Evolutionary conservation across 2,888 invertebrate species (phyloP).

Genomic region (Pseudococcus longispinus): DNA sequence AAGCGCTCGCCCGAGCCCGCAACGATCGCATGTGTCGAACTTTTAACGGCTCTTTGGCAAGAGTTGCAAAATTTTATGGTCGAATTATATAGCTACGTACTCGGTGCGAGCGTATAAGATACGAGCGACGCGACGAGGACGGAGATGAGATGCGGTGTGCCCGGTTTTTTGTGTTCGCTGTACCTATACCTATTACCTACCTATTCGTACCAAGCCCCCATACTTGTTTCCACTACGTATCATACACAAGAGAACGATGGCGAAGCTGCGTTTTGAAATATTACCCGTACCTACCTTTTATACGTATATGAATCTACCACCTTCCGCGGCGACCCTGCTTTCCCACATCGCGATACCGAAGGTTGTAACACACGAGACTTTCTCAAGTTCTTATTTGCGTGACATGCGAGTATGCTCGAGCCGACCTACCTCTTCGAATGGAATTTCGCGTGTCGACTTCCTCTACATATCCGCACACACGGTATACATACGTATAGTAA

Average conservation of each 20-base stretch:
- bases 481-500: no score
- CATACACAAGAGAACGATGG: background rate
- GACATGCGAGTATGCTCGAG: background rate
- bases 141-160: background rate
- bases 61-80: conserved; percentile 14
- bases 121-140: background rate
- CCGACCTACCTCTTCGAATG: background rate
- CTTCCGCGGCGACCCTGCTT: no score
- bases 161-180: background rate
- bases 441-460: background rate
- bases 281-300: background rate
- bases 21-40: background rate
- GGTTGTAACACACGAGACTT: background rate
- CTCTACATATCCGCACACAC: background rate
- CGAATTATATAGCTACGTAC: background rate
- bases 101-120: background rate
- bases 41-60: conserved; percentile 24
- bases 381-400: background rate
- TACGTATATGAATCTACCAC: background rate
- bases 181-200: background rate
- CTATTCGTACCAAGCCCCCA: no score
- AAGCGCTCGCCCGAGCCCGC: background rate
- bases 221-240: background rate
- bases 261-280: background rate
- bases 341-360: no score